These are phyloP conservation scores for Strigamia maritima DNA, from an alignment of 2,888 invertebrate species.

Conservation along the genomic window DNA sequence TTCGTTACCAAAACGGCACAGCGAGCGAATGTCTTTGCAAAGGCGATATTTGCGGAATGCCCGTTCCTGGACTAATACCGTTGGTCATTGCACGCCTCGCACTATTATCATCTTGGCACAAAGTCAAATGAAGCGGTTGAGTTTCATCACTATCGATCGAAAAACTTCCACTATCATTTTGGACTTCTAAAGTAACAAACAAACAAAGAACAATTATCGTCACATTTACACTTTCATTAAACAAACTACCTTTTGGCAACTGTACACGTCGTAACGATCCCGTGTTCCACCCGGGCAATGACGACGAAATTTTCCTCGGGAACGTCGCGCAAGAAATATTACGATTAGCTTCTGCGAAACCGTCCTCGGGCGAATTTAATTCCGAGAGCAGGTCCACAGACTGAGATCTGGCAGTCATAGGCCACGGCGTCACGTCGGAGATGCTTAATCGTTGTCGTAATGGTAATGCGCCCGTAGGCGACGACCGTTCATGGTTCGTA, in stretches of 20 bases:
- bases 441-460: background rate
- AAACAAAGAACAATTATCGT: background rate
- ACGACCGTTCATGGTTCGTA: constrained; percentile 42
- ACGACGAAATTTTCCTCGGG: constrained; percentile 40
- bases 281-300: constrained; percentile 34
- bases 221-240: background rate
- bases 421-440: constrained; percentile 36
- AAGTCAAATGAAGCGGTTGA: constrained; percentile 17
- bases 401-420: constrained; percentile 31
- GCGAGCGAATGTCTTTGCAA: constrained; percentile 22
- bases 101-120: constrained; percentile 10
- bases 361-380: constrained; percentile 19
- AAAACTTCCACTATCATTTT: constrained; percentile 43
- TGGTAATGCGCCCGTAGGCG: background rate
- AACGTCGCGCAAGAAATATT: constrained; percentile 41
- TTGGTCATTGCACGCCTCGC: constrained; percentile 26
- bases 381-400: constrained; percentile 39
- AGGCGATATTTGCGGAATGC: constrained; percentile 33
- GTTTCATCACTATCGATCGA: constrained; percentile 42
- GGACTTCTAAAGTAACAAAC: constrained; percentile 41
- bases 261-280: constrained; percentile 38
- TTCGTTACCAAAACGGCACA: background rate
- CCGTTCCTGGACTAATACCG: constrained; percentile 4
- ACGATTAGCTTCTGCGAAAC: constrained; percentile 10
- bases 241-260: constrained; percentile 40